phyloP scores from a whole-genome alignment of 30 jellyfish, hydroid and myxozoan species.

The Pseudorhiza aurosa region DNA sequence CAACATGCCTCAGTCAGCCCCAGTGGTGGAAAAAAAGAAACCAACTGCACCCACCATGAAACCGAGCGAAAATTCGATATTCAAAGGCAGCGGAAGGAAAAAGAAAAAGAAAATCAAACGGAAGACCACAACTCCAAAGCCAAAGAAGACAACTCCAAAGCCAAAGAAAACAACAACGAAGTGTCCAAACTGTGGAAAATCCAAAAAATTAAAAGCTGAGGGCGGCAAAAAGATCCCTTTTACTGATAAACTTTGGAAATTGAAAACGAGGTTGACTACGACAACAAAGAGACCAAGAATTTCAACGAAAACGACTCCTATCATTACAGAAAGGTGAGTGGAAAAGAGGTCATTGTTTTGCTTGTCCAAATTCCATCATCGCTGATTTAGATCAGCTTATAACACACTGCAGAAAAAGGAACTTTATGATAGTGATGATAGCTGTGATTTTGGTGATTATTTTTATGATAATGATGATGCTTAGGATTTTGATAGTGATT shows the following conservation, averaged over 20 bases:
- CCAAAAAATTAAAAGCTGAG: conserved; percentile 31
- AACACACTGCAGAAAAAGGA: not conserved
- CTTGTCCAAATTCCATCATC: no score
- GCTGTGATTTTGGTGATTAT: not conserved
- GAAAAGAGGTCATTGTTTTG: not conserved
- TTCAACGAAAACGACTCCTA: not conserved
- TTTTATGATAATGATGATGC: not conserved
- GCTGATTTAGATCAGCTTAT: no score
- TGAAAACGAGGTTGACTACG: conserved; percentile 38
- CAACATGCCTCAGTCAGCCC: conserved; percentile 60
- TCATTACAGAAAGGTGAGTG: not conserved
- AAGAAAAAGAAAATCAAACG: conserved; percentile 20
- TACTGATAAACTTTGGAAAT: conserved; percentile 16
- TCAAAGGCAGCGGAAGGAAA: conserved; percentile 8
- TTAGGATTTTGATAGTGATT: not conserved
- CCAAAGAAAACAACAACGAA: conserved; percentile 52
- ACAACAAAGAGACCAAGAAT: conserved; percentile 21
- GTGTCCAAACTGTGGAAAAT: conserved; percentile 52
- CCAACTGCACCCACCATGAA: conserved; percentile 49
- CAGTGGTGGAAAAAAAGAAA: conserved; percentile 19
- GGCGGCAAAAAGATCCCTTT: conserved; percentile 66
- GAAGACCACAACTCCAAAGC: conserved; percentile 1
- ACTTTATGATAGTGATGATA: not conserved
- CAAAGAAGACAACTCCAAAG: conserved; percentile 43
- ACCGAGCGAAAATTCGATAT: conserved; percentile 60